Evolutionary conservation across 2,888 invertebrate genomes (phyloP), one percentile per base, ranked within the genome.

Genomic region (Drosophila tripunctata): DNA sequence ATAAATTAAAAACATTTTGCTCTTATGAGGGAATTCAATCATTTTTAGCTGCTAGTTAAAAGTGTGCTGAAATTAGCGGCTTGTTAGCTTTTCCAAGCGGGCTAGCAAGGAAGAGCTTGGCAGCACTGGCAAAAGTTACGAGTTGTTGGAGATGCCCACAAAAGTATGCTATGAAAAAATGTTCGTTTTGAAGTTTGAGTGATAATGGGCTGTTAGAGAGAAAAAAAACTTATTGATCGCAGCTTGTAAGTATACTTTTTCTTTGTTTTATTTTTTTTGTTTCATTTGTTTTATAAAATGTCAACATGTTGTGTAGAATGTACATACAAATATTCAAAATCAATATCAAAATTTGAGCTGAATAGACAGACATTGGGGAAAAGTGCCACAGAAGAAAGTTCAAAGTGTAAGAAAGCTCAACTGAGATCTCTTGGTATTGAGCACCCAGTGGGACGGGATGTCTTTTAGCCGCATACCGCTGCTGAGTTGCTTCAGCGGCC

Each of bases 311-410:
- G 36, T 58, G 50, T 69, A 58, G 58, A 56, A 7, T 51, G 36
- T 55, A n/a, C n/a, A n/a, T n/a, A n/a, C n/a, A n/a, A n/a, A n/a
- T n/a, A 47, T 52, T 52, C 19, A 22, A 40, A 68, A 62, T 51
- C 57, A 31, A 31, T 10, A 48, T 71, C 72, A 21, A 72, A 67
- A 72, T 67, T 65, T 6, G 15, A 35, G 30, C 36, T 30, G 33
- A 47, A 36, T 3, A 30, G 6, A 17, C 8, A 33, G 7, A n/a
- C n/a, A n/a, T n/a, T n/a, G n/a, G n/a, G n/a, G n/a, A 12, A 7
- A 22, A 15, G 7, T 19, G 4, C 41, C 12, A 27, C 3, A 15
- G 17, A 22, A 14, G 12, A 22, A 22, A 3, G 27, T 4, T 7
- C 8, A 24, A 38, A 41, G 5, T 2, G 41, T 5, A 8, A 5